Percentiles rank a stretch among this genome's conserved stretches.
Evolutionary conservation across 2,888 invertebrate species (phyloP).

Genomic region (Patella caerulea): DNA sequence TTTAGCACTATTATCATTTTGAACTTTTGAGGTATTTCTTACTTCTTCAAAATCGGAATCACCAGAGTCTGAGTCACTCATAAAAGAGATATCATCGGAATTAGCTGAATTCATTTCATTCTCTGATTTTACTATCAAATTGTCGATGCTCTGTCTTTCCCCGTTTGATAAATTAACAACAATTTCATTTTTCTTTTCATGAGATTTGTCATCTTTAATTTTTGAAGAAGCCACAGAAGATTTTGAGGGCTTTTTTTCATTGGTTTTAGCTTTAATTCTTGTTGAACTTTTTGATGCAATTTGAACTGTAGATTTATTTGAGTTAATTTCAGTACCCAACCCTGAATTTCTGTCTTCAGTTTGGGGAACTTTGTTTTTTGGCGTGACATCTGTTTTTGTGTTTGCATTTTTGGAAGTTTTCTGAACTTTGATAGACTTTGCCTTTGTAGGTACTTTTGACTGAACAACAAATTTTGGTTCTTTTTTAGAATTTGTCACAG

Average conservation of each 20-base stretch:
- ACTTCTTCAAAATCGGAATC: slow-evolving; percentile 31
- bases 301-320: background rate
- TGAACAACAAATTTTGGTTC: too few species aligned
- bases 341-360: background rate
- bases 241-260: background rate
- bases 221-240: background rate
- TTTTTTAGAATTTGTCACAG: too few species aligned
- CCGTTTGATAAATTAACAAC: background rate
- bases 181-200: background rate
- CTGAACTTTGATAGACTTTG: too few species aligned
- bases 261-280: background rate
- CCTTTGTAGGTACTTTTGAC: too few species aligned
- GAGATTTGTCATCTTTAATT: background rate
- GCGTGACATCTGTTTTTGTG: background rate
- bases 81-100: background rate
- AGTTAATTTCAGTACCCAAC: background rate
- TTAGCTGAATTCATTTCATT: background rate
- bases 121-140: background rate
- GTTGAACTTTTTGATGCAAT: background rate
- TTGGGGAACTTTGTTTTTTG: background rate
- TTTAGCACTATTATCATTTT: too few species aligned
- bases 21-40: background rate
- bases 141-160: too few species aligned
- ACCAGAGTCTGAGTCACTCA: slow-evolving; percentile 14
- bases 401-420: background rate